Conservation (phyloP, 1,140 invertebrate species). For the Bicyclus anynana region DNA sequence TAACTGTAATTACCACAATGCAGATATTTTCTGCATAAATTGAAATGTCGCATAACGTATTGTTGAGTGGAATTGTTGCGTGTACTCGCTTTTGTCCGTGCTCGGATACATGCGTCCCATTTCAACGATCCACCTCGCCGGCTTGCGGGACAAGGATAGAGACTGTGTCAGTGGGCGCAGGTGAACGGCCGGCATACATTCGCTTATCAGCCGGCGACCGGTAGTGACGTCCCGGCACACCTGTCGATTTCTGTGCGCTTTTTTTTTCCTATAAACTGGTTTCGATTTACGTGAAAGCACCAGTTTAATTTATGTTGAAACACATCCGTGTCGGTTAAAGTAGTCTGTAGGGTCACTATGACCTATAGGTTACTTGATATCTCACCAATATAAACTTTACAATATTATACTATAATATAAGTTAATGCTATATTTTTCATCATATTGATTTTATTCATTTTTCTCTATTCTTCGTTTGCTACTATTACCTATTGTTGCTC, state of each 20-base stretch:
- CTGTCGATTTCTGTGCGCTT: slow-evolving; percentile 45
- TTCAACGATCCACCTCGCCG: slow-evolving; percentile 11
- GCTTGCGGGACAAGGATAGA: slow-evolving; percentile 40
- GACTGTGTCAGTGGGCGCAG: slow-evolving; percentile 61
- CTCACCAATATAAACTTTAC: not conserved
- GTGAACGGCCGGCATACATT: slow-evolving; percentile 73
- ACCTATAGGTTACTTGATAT: not conserved
- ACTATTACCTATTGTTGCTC: no score
- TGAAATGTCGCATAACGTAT: slow-evolving; percentile 54
- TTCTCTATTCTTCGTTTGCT: no score
- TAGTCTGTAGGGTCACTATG: slow-evolving; percentile 7
- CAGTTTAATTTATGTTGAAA: slow-evolving; percentile 25
- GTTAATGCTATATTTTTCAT: no score
- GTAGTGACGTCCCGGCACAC: slow-evolving; percentile 60
- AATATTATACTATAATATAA: no score
- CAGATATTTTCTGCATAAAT: slow-evolving; percentile 50
- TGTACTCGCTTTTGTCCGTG: slow-evolving; percentile 40
- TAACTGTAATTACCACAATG: slow-evolving; percentile 47
- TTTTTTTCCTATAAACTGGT: slow-evolving; percentile 33
- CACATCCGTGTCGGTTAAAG: slow-evolving; percentile 18
- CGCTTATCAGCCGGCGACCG: slow-evolving; percentile 62
- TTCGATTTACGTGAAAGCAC: slow-evolving; percentile 31
- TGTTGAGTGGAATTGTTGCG: slow-evolving; percentile 50
- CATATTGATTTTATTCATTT: no score
- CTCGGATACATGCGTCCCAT: slow-evolving; percentile 29